Evolutionary conservation across 2,113 vertebrate species (phyloP).

Genomic region (Austrofundulus limnaeus): DNA sequence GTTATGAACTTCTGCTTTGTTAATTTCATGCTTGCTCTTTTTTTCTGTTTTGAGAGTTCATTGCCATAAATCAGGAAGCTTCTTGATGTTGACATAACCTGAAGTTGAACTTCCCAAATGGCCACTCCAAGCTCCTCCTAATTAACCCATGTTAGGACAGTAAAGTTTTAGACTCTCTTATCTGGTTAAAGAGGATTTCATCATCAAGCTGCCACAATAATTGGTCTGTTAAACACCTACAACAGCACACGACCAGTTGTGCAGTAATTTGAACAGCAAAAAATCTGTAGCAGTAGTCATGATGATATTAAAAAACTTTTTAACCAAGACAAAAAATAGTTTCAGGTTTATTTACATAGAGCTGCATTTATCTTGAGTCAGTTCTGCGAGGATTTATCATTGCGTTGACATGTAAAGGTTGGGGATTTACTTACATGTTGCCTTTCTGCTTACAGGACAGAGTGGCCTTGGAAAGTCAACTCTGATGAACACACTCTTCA

Average conservation of each 20-base stretch:
- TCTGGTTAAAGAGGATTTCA: neutral
- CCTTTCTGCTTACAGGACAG: slow-evolving; percentile 82
- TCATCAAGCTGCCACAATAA: neutral
- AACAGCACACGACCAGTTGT: neutral
- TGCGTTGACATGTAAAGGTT: neutral
- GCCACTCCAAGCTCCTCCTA: slow-evolving; percentile 10
- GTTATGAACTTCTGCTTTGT: neutral
- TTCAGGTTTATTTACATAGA: neutral
- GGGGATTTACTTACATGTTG: neutral
- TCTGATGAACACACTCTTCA: slow-evolving; percentile 98
- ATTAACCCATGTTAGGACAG: slow-evolving; percentile 13
- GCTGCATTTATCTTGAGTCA: neutral
- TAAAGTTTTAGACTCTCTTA: neutral
- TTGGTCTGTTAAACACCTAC: no score
- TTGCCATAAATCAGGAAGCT: slow-evolving; percentile 26
- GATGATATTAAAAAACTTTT: no score
- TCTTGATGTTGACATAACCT: slow-evolving; percentile 36
- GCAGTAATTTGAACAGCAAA: neutral
- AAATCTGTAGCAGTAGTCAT: neutral
- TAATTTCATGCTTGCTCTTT: neutral
- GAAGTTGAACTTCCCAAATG: slow-evolving; percentile 32
- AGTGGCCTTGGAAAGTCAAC: slow-evolving; percentile 97
- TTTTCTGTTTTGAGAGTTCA: neutral
- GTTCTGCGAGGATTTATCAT: slow-evolving; percentile 20
- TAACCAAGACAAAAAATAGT: no score